Evolutionary conservation across 2,888 invertebrate species (phyloP), one percentile per base, ranked within the genome.

Genomic region (Xanthorhoe spadicearia): DNA sequence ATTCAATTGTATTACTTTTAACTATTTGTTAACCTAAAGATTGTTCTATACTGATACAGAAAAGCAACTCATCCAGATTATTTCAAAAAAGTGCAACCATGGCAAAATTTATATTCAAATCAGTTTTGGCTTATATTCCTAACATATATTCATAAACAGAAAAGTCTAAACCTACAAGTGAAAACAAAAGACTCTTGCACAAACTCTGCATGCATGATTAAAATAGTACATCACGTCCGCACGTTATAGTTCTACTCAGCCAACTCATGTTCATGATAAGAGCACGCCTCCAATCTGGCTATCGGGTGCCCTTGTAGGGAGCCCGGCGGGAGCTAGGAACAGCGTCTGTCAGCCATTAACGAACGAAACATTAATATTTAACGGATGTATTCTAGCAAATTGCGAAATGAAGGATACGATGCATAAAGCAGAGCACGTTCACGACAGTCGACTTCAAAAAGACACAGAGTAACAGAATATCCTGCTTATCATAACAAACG

Each of bases 361-460:
- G 63, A 64, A 67, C 67, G 28, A 55, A 54, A 10, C 67, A 67
- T 67, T 67, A 64, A 67, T 67, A 67, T 67, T 63, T 67, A 67
- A 62, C 60, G 63, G 67, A 67, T 64, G 63, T 60, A 23, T 66
- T 52, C 63, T 35, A 51, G 59, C 55, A 67, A 67, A 67, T 67
- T 67, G 67, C 60, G 60, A 67, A 67, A 67, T 67, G 63, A 62
- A 61, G 58, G 55, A 63, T 60, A 49, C 55, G 66, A 59, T 66
- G 58, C 62, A 62, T 67, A 63, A 67, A 60, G 56, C 66, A 63
- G 55, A 56, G 67, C 67, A 63, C 67, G 67, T 64, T 63, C 48
- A 10, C 19, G 10, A 51, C 23, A 51, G 51, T 51, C 23, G 19
- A 51, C 51, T 17, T 17, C 48, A 46, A n/a, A 46, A n/a, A 32